Conservation (phyloP, 92 coral and sea anemone species). For the Zoanthus solanderi region DNA sequence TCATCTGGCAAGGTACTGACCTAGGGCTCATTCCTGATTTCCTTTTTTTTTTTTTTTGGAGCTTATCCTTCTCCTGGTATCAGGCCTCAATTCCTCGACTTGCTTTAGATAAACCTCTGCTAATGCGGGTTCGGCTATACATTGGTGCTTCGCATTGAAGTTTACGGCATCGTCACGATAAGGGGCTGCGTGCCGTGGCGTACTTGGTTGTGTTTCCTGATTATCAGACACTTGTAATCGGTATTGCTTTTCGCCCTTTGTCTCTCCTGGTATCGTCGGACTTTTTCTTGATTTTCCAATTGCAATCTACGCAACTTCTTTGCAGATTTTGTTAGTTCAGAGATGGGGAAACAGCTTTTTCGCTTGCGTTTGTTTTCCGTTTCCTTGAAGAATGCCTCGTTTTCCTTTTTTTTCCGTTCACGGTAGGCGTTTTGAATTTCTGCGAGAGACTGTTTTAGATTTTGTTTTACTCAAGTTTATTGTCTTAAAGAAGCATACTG, state of each 20-base stretch:
- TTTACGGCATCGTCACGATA: no score
- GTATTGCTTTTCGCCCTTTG: constrained; percentile 12
- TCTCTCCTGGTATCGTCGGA: constrained; percentile 29
- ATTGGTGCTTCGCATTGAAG: no score
- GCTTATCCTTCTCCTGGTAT: no score
- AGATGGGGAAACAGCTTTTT: constrained; percentile 12
- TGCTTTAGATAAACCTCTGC: no score
- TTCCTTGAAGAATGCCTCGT: constrained; percentile 8
- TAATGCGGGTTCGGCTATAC: no score
- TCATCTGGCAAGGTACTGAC: no score
- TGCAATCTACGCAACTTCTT: constrained; percentile 25
- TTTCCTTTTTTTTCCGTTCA: constrained; percentile 38
- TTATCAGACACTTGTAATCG: constrained; percentile 9
- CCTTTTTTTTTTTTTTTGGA: no score
- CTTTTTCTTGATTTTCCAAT: constrained; percentile 36
- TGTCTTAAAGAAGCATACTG: no score
- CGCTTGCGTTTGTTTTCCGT: constrained; percentile 36
- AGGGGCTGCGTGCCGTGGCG: background rate
- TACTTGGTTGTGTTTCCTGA: background rate
- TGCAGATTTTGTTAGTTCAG: constrained; percentile 9
- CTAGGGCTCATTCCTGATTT: no score
- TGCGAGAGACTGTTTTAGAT: background rate
- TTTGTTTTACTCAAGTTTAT: background rate
- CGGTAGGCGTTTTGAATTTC: constrained; percentile 42
- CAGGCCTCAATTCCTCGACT: no score